These are phyloP conservation scores for Heloderma charlesbogerti DNA, from an alignment of 2,113 vertebrate genomes.

Conservation along the genomic window DNA sequence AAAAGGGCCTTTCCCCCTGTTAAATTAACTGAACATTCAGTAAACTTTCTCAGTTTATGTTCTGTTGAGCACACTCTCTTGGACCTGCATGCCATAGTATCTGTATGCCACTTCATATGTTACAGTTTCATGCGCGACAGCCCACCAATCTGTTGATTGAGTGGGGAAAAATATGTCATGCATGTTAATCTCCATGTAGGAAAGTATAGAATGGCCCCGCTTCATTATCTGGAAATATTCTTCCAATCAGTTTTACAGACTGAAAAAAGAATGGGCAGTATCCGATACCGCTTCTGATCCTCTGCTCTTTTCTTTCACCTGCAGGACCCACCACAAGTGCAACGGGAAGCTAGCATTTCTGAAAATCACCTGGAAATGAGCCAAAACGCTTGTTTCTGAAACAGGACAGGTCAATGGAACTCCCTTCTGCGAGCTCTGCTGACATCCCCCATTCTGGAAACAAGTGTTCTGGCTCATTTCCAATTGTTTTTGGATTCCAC, in stretches of 20 bases:
- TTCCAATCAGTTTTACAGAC: background rate
- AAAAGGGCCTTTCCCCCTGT: background rate
- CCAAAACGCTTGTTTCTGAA: too few relatives aligned
- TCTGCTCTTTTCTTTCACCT: too few relatives aligned
- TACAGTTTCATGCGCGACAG: background rate
- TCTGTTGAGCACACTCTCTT: conserved; percentile 38
- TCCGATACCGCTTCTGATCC: too few relatives aligned
- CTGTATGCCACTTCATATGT: background rate
- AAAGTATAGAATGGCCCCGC: background rate
- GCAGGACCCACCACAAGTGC: too few relatives aligned
- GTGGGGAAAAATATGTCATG: background rate
- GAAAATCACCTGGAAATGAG: too few relatives aligned
- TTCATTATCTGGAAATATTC: background rate
- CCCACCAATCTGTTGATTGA: background rate
- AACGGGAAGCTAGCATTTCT: too few relatives aligned
- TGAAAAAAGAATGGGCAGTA: background rate
- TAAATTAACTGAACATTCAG: conserved; percentile 22
- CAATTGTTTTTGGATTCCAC: too few relatives aligned
- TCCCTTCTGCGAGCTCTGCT: too few relatives aligned
- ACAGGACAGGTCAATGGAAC: too few relatives aligned
- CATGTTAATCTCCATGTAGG: background rate
- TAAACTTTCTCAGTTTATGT: background rate
- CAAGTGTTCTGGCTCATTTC: too few relatives aligned
- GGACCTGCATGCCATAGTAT: background rate
- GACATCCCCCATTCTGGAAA: too few relatives aligned